Evolutionary conservation across 2,113 vertebrate genomes (phyloP), one percentile per base, ranked within the genome.

Genomic region (Megaleporinus macrocephalus): DNA sequence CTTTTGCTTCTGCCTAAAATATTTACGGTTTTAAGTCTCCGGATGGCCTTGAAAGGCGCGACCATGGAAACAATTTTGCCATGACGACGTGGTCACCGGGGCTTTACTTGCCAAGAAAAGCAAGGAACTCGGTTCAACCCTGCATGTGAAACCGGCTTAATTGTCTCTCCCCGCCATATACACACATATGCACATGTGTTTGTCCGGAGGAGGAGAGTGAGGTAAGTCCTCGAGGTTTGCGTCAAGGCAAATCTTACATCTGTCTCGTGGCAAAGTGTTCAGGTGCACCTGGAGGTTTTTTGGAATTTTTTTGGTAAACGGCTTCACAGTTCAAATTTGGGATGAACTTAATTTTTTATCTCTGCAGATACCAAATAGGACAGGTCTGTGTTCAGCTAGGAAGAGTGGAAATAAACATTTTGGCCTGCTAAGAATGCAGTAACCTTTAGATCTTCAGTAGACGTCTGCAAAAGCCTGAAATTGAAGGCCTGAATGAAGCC

Each of bases 51-150:
- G 33, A 53, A 80, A 70, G 70, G 66, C n/a, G 26, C 22, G 79
- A 79, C 76, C 79, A 79, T 86, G 82, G 82, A 84, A 84, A 78
- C 79, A 47, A 36, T 70, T 84, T 66, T 30, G 79, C 82, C 79
- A 75, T 76, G 70, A 82, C 75, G 73, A 63, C 78, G 65, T 59
- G 47, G 76, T 79, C 63, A 75, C 71, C 30, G 18, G 70, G 13
- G n/a, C 20, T 81, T 66, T 55, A 51, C 15, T 29, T 69, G 79
- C 79, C 82, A 70, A 84, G 70, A 44, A 69, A 76, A 78, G 62
- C 74, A 57, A 36, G n/a, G 16, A 36, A 44, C 33, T 49, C 18
- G 24, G 5, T 1, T 29, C n/a, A 24, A 49, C 36, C n/a, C 33
- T 24, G 75, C 62, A 18, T 70, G 18, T 72, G 53, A 53, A 78